Conservation (phyloP, 1,140 invertebrate genomes). For the Penaeus chinensis region DNA sequence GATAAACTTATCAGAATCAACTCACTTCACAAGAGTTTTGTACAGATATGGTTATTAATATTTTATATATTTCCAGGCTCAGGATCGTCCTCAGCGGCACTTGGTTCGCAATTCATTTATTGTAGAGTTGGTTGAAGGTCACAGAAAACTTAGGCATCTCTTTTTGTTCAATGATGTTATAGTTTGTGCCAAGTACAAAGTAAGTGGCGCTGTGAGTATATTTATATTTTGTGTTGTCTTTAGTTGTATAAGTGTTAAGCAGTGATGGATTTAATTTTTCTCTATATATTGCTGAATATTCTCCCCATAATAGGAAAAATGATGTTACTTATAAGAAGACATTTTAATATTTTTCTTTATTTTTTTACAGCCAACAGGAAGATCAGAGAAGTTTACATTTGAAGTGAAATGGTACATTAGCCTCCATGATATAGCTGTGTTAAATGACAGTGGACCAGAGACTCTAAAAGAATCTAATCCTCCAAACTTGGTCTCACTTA, state of each 20-base stretch:
- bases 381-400: constrained; percentile 86
- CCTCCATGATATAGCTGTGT: constrained; percentile 74
- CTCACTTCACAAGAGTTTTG: constrained; percentile 1
- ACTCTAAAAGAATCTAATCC: constrained; percentile 77
- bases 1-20: too few species aligned
- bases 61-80: constrained; percentile 71
- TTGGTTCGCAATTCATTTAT: constrained; percentile 95
- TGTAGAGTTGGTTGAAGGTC: constrained; percentile 87
- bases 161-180: constrained; percentile 96
- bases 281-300: too few species aligned
- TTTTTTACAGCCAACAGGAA: constrained; percentile 75
- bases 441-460: constrained; percentile 57
- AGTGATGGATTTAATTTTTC: too few species aligned
- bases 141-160: constrained; percentile 89
- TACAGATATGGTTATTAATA: not conserved
- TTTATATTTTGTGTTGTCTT: too few species aligned
- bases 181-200: constrained; percentile 94
- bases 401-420: constrained; percentile 93
- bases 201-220: constrained; percentile 42
- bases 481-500: constrained; percentile 84
- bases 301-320: too few species aligned
- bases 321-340: not conserved
- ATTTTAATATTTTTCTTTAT: not conserved
- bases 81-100: constrained; percentile 83
- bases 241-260: too few species aligned